phyloP scores from a whole-genome alignment of 2,797 vertebrate genomes.

The Neoniphon sammara region DNA sequence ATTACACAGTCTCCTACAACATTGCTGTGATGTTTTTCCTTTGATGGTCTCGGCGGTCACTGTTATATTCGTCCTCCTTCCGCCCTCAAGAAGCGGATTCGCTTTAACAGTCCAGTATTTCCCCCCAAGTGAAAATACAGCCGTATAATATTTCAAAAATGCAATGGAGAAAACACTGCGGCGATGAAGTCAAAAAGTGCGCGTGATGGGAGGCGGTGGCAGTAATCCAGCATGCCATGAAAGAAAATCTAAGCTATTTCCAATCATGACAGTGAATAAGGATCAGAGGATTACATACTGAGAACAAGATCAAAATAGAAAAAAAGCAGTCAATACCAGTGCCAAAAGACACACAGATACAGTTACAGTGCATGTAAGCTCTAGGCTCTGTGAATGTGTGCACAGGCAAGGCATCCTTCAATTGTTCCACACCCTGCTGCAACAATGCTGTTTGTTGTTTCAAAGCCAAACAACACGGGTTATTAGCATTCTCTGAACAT shows the following conservation, averaged over 20 bases:
- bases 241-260: constrained; percentile 37
- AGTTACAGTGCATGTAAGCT: constrained; percentile 35
- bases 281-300: constrained; percentile 6
- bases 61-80: constrained; percentile 53
- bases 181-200: background rate
- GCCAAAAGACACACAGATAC: constrained; percentile 28
- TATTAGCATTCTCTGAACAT: background rate
- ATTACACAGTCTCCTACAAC: constrained; percentile 58
- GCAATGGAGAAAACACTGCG: background rate
- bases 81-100: constrained; percentile 44
- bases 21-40: constrained; percentile 43
- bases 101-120: constrained; percentile 29
- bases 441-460: constrained; percentile 6
- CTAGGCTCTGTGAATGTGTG: constrained; percentile 8
- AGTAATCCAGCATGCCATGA: background rate
- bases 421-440: constrained; percentile 6
- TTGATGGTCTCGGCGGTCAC: constrained; percentile 59
- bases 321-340: constrained; percentile 12
- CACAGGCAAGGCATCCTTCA: constrained; percentile 7
- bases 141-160: background rate
- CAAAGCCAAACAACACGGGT: constrained; percentile 18
- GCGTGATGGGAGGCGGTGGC: background rate
- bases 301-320: constrained; percentile 14
- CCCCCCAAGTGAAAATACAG: constrained; percentile 22
- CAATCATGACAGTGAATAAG: constrained; percentile 2